Base-by-base conservation (phyloP, 2,888 invertebrate species). In the Unio delphinus region DNA sequence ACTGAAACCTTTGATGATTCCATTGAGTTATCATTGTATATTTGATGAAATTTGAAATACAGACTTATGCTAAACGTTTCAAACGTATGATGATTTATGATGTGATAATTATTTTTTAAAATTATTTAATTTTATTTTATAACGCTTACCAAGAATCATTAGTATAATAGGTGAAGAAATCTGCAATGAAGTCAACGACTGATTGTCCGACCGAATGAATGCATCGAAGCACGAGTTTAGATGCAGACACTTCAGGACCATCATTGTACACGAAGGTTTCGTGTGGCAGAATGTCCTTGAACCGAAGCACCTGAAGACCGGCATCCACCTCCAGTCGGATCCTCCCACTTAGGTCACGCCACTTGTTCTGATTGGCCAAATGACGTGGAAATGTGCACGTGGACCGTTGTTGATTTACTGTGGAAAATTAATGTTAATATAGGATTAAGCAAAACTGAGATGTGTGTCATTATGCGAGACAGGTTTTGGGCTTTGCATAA, bases 311-410 rank as follows among this genome's bases (percentile, higher is more conserved):
- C 67, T 86, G 82, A 54, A 79, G 72, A 8, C 82, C 79, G 20
- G 74, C 70, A 69, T 85, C 84, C 18, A 86, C 75, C 26, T 80
- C 73, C 55, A 86, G 74, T 57, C 76, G 67, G 66, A 79, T 82
- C 54, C 78, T 77, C 45, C 85, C 85, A 34, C 80, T 80, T 55
- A 87, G 78, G 71, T 88, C 87, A 20, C 85, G 81, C 88, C 88
- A 88, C 67, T 81, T 79, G 34, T 79, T 79, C 55, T 74, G 73
- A 30, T 72, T 74, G 3, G 76, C 70, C 66, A 84, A 79, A 73
- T 83, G 76, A 58, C 83, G 80, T 7, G 86, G 87, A 71, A 86
- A 88, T 28, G 73, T 66, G 64, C 87, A 87, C 4, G 68, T 59
- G 45, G 74, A 70, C 55, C 74, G 72, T 34, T 72, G 74, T 61